Base-by-base conservation (phyloP, 2,113 vertebrate genomes). In the Mesocricetus auratus region DNA sequence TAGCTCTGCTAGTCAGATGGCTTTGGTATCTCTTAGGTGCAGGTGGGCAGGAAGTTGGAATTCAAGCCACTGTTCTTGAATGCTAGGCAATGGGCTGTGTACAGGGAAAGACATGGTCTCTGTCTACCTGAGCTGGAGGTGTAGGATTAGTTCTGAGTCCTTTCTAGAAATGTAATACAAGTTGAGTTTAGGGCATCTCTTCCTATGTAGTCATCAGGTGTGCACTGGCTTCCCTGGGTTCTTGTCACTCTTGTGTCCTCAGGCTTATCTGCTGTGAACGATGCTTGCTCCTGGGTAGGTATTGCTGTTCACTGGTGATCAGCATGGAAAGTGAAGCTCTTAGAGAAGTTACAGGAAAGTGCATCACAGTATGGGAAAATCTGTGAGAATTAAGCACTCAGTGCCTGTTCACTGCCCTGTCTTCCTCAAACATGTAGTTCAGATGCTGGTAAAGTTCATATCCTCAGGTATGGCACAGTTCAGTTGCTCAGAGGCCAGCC, bases 151-250 rank as follows among this genome's bases (percentile, higher is more conserved):
- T 60, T 81, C 50, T 24, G 81, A 45, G 53, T 82, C 92, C 82
- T 90, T 2, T 33, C 42, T 73, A 53, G 66, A 66, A 92, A 83
- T 53, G 81, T 86, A 73, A 36, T 39, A 50, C 75, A 68, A 73
- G 58, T 78, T 83, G 45, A 96, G 93, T 92, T 96, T 69, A 64
- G 64, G 29, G 10, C 33, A 74, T n/a, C 29, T 5, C 53, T 39
- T 94, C 90, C 95, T 82, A 3, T 68, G 10, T 31, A 66, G 12
- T 88, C 58, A 8, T 94, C 13, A 78, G n/a, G 12, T 79, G 24
- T 45, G n/a, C 39, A 9, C 10, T 93, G 12, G 36, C 68, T 71
- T 75, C 74, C 66, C 62, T 93, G 60, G 16, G 21, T 86, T 94
- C 56, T 93, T 29, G 78, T 94, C 26, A 56, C 21, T 90, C 39